These are phyloP conservation scores for Paguma larvata DNA, from an alignment of 2,797 vertebrate genomes.

Conservation along the genomic window DNA sequence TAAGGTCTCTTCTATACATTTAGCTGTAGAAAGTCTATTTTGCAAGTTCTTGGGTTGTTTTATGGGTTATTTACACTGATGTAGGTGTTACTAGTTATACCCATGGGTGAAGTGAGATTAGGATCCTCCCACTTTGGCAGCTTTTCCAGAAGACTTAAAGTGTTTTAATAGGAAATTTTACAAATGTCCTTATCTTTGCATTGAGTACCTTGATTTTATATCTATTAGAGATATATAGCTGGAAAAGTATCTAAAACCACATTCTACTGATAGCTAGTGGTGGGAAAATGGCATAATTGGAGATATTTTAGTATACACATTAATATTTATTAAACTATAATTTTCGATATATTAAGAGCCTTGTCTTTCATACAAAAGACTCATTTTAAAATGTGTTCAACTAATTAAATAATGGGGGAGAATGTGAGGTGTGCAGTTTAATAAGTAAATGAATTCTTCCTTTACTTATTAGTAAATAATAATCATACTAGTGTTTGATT, in stretches of 20 bases:
- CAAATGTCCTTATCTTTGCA: background rate
- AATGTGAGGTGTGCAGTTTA: background rate
- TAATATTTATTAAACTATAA: background rate
- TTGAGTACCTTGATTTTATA: background rate
- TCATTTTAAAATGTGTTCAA: background rate
- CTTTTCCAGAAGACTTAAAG: background rate
- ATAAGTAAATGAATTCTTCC: background rate
- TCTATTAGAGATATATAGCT: background rate
- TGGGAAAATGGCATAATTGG: background rate
- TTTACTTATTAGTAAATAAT: too few relatives aligned
- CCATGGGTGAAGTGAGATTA: background rate
- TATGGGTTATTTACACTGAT: background rate
- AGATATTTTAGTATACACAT: background rate
- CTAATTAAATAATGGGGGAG: background rate
- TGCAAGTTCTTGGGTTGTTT: background rate
- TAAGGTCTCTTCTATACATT: background rate
- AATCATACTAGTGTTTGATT: background rate
- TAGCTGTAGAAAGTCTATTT: background rate
- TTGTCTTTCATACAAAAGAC: background rate
- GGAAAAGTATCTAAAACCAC: background rate
- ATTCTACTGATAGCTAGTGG: background rate
- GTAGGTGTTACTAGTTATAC: background rate
- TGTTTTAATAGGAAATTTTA: background rate
- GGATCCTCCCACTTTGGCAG: background rate
- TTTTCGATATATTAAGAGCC: background rate